Conservation (phyloP, 2,113 vertebrate genomes). For the Pachycephala philippinensis region DNA sequence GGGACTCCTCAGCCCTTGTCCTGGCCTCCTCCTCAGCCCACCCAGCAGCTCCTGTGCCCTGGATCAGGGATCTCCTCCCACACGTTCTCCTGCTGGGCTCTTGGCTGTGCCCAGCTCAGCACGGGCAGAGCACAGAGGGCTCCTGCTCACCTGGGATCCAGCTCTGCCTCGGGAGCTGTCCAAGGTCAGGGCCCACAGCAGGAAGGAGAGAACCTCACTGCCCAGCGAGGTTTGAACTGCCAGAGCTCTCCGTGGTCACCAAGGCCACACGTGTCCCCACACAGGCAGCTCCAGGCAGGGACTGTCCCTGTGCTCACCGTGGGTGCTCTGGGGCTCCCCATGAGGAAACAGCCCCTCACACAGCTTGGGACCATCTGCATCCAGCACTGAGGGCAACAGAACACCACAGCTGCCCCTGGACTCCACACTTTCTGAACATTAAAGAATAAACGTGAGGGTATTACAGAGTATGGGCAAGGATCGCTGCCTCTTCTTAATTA, state of each 20-base stretch:
- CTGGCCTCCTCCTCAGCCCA: not conserved
- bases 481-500: accelerated
- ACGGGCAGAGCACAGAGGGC: accelerated
- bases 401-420: accelerated
- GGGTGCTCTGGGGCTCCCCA: accelerated
- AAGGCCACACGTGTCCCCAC: accelerated
- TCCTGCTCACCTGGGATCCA: not conserved
- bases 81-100: accelerated
- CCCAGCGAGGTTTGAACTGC: accelerated
- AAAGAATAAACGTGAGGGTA: not conserved
- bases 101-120: not conserved
- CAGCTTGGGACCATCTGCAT: accelerated
- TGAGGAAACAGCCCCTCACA: not conserved
- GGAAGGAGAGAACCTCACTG: not conserved
- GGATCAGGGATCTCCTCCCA: not conserved
- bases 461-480: accelerated
- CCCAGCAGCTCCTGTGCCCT: accelerated
- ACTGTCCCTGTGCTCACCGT: not conserved
- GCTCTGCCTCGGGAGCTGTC: not conserved
- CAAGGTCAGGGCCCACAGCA: not conserved
- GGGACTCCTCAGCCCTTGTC: not conserved
- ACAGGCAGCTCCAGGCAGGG: accelerated
- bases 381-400: not conserved
- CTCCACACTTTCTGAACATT: accelerated
- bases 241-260: accelerated